Percentiles rank a stretch among this genome's conserved stretches.
Conservation (phyloP, 2,113 vertebrate species). For the Dipodomys spectabilis region DNA sequence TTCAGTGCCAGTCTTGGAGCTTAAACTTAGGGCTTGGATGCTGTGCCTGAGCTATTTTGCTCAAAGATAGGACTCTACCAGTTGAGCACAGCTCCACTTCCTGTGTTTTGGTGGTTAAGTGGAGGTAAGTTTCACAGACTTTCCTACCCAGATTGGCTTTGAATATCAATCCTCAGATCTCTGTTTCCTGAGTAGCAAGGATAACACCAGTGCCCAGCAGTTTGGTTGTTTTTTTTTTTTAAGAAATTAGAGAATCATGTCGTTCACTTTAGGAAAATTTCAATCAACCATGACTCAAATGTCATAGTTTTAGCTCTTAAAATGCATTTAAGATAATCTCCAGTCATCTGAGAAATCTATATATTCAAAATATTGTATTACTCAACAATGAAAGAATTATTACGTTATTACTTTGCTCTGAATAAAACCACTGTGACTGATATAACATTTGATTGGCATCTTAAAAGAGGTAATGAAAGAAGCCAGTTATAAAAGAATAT, state of each 20-base stretch:
- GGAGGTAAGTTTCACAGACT: too few species aligned
- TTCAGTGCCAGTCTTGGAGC: too few species aligned
- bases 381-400: conserved; percentile 16
- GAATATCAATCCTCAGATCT: too few species aligned
- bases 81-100: too few species aligned
- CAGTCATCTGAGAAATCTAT: not conserved
- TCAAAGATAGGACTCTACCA: too few species aligned
- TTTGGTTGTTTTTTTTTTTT: not conserved
- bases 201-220: too few species aligned
- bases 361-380: conserved; percentile 34
- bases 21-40: too few species aligned
- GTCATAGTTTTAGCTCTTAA: conserved; percentile 32
- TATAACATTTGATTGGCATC: not conserved
- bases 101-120: too few species aligned
- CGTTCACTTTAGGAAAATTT: not conserved
- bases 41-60: too few species aligned
- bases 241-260: not conserved
- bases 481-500: not conserved
- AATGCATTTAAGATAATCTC: conserved; percentile 7
- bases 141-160: too few species aligned
- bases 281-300: not conserved
- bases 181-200: too few species aligned
- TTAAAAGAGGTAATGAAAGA: conserved; percentile 2
- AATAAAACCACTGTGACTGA: conserved; percentile 11
- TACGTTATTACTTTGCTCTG: conserved; percentile 9